These are phyloP conservation scores for Pseudomugil gertrudae DNA, from an alignment of 2,797 vertebrate species.

Conservation along the genomic window DNA sequence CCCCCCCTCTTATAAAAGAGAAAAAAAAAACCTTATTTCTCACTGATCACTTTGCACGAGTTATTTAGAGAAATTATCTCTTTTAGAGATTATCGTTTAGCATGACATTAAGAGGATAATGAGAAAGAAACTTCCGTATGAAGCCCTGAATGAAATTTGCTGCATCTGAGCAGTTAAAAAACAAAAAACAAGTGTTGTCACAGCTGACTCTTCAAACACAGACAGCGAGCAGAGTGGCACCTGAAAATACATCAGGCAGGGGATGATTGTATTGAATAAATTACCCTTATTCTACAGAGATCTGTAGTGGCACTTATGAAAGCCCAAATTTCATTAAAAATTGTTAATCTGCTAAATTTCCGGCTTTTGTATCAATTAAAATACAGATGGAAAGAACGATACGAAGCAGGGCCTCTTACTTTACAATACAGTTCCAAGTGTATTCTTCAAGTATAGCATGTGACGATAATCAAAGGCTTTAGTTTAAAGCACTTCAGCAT, in stretches of 20 bases:
- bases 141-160: constrained; percentile 35
- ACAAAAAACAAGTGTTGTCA: constrained; percentile 42
- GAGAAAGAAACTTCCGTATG: constrained; percentile 35
- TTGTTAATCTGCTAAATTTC: constrained; percentile 38
- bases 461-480: constrained; percentile 32
- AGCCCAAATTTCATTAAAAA: constrained; percentile 37
- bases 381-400: constrained; percentile 36
- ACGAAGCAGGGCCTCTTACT: constrained; percentile 36
- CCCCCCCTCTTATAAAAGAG: background rate
- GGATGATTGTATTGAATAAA: constrained; percentile 42
- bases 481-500: constrained; percentile 31
- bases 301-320: constrained; percentile 20
- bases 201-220: constrained; percentile 56
- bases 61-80: constrained; percentile 33
- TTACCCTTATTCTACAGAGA: constrained; percentile 33
- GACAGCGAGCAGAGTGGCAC: constrained; percentile 20
- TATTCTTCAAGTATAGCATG: constrained; percentile 1
- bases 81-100: constrained; percentile 39
- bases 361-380: constrained; percentile 30
- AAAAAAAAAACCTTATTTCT: constrained; percentile 25
- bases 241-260: constrained; percentile 40
- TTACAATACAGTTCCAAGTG: background rate
- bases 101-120: constrained; percentile 17
- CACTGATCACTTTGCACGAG: constrained; percentile 46
- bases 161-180: constrained; percentile 26